Percentiles rank a stretch among this genome's conserved stretches.
Conservation (phyloP, 2,113 vertebrate species). For the Menidia beryllina region DNA sequence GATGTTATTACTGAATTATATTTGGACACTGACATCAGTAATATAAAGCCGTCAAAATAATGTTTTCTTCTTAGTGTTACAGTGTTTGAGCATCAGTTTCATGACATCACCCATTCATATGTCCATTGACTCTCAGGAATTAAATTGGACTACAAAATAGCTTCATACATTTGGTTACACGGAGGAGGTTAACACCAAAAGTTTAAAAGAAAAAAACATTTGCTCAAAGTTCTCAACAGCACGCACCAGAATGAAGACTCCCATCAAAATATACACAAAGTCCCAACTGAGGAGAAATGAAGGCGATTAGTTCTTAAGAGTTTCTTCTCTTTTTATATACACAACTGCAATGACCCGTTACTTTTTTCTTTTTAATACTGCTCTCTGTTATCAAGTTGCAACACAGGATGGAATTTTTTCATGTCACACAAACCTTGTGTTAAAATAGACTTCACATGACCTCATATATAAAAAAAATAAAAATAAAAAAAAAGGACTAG, state of each 20-base stretch:
- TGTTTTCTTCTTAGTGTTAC: slow-evolving; percentile 67
- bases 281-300: slow-evolving; percentile 38
- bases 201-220: slow-evolving; percentile 26
- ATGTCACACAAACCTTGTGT: slow-evolving; percentile 42
- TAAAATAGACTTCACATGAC: slow-evolving; percentile 68
- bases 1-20: slow-evolving; percentile 72
- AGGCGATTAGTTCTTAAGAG: slow-evolving; percentile 29
- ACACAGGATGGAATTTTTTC: slow-evolving; percentile 31
- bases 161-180: slow-evolving; percentile 55
- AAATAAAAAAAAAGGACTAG: slow-evolving; percentile 53
- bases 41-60: slow-evolving; percentile 75
- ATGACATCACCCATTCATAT: slow-evolving; percentile 62
- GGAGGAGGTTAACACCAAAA: slow-evolving; percentile 47
- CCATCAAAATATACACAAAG: slow-evolving; percentile 37
- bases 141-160: slow-evolving; percentile 67
- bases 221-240: slow-evolving; percentile 33
- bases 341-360: slow-evolving; percentile 1
- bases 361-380: slow-evolving; percentile 54
- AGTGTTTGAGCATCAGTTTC: slow-evolving; percentile 65
- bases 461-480: slow-evolving; percentile 62
- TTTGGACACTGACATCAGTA: slow-evolving; percentile 73
- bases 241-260: slow-evolving; percentile 39
- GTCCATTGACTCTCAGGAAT: slow-evolving; percentile 50
- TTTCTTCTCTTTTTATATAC: not conserved
- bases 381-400: slow-evolving; percentile 30